Evolutionary conservation across 2,888 invertebrate genomes (phyloP), one percentile per base, ranked within the genome.

Genomic region (Nezara viridula): DNA sequence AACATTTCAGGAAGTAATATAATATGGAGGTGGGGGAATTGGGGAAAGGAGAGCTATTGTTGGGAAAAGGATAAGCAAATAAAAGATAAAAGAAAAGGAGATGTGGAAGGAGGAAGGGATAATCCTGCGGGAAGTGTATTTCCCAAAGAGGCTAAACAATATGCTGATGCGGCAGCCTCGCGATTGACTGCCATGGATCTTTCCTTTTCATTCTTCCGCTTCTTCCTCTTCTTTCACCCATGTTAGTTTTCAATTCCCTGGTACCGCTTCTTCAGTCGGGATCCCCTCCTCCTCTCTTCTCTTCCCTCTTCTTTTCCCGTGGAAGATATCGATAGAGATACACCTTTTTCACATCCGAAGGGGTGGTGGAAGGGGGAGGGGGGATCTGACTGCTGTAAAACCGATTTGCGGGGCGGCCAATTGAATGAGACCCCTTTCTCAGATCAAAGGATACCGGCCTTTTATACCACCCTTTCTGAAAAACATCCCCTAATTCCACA

Each of bases 101-200:
- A 77, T 40, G 37, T 40, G 40, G 40, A 81, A 81, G 14, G 44
- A 37, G 40, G 44, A 40, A 24, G 19, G 37, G 77, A 77, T 40
- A 77, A 77, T 37, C 81, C 81, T 81, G n/a, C 14, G n/a, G 81
- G 81, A 81, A 81, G 44, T 81, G 66, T 73, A 73, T 47, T 47
- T 81, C 24, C 32, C 32, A 24, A 40, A 44, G 40, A 77, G 24
- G 44, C 81, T 81, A 81, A 81, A 81, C 81, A 81, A 81, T 81
- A 81, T 81, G 44, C 44, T 81, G 81, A 81, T 81, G 24, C 40
- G 81, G 81, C 44, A 47, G 24, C 21, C n/a, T 14, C 44, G 7
- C 10, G 2, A 81, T 81, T 77, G 40, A 77, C 77, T 81, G 81
- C 9, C 40, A 81, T 81, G 81, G 81, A 81, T 81, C 81, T 44